Percentiles rank a stretch among this genome's conserved stretches.
phyloP scores from a whole-genome alignment of 2,888 invertebrate genomes.

The Galerucella calmariensis region DNA sequence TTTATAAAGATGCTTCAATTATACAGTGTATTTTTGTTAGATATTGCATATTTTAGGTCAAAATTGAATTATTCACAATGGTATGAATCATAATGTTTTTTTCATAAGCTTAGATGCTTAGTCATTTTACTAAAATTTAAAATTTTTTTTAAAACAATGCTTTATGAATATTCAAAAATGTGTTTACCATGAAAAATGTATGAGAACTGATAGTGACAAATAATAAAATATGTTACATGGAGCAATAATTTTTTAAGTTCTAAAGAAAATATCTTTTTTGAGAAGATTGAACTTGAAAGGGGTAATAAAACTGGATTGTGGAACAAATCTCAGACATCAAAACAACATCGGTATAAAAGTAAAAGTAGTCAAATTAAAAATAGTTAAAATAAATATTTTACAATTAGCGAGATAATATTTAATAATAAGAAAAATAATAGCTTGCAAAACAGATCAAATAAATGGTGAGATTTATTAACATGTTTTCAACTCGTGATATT shows the following conservation, averaged over 20 bases:
- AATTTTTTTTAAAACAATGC: neutral
- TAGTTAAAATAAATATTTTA: too few species aligned
- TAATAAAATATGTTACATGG: too few species aligned
- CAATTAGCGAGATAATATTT: neutral
- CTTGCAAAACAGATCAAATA: neutral
- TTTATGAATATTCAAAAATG: conserved; percentile 1
- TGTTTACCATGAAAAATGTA: neutral
- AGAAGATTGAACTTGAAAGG: too few species aligned
- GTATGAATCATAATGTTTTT: neutral
- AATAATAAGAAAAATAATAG: neutral
- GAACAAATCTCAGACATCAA: too few species aligned
- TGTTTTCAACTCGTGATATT: neutral
- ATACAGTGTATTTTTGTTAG: neutral
- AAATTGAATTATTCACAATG: neutral
- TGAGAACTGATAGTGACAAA: neutral
- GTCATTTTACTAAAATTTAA: neutral
- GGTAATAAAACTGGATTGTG: too few species aligned
- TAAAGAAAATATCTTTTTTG: too few species aligned
- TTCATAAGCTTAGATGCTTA: neutral
- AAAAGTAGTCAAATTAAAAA: too few species aligned
- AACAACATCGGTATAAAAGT: too few species aligned
- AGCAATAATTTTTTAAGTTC: too few species aligned
- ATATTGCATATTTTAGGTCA: neutral
- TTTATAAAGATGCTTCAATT: neutral
- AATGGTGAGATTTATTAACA: neutral